Evolutionary conservation across 2,888 invertebrate species (phyloP).

Genomic region (Allygus modestus): DNA sequence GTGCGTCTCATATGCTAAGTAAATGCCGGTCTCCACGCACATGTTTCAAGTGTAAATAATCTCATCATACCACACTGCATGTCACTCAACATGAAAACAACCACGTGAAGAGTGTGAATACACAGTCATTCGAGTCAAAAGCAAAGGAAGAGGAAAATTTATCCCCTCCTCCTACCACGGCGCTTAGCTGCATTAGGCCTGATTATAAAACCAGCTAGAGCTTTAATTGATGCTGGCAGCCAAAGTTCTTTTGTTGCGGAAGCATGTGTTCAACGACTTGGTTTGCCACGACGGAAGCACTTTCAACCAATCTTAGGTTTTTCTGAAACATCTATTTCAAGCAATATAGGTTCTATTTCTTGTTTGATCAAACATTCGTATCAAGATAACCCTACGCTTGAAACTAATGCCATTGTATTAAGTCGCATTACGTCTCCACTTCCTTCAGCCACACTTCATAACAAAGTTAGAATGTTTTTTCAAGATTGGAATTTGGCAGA

Average conservation of each 20-base stretch:
- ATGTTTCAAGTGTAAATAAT: background rate
- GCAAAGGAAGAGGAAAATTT: background rate
- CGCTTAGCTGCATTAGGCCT: background rate
- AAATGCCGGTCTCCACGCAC: background rate
- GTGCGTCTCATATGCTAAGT: constrained; percentile 1
- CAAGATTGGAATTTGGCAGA: background rate
- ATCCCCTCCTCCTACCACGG: background rate
- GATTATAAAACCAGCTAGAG: background rate
- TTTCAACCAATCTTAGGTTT: background rate
- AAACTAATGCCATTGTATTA: constrained; percentile 3
- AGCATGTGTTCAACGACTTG: background rate
- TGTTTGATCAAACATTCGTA: background rate
- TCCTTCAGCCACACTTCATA: background rate
- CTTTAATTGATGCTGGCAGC: constrained; percentile 1
- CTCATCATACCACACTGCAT: background rate
- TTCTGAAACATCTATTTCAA: background rate
- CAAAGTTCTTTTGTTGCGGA: constrained; percentile 11
- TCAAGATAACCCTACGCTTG: background rate
- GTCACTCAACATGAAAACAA: background rate
- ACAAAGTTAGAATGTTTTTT: background rate
- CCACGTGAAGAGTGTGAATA: background rate
- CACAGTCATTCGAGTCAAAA: background rate
- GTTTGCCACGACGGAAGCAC: background rate
- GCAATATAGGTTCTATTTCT: background rate
- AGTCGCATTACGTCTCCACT: constrained; percentile 1